Conservation (phyloP, 1,140 invertebrate species). For the Micrasema minimum region DNA sequence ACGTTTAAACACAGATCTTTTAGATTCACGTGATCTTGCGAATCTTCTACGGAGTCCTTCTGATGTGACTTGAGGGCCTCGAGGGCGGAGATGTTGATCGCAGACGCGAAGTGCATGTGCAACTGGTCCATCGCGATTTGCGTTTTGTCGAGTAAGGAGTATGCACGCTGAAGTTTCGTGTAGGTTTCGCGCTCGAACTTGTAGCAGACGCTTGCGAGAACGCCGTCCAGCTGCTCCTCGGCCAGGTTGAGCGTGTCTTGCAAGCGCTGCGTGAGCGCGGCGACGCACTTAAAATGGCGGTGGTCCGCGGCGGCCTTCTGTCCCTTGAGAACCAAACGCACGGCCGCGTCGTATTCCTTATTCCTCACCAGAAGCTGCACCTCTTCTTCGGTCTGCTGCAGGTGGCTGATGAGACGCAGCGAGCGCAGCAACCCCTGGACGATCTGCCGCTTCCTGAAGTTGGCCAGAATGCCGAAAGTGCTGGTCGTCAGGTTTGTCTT, state of each 20-base stretch:
- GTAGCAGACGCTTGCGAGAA: conserved; percentile 79
- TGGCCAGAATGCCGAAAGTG: conserved; percentile 87
- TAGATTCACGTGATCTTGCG: conserved; percentile 75
- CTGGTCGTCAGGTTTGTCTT: conserved; percentile 85
- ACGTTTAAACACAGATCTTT: conserved; percentile 80
- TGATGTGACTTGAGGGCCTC: conserved; percentile 78
- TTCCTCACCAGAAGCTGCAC: conserved; percentile 83
- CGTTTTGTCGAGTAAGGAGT: conserved; percentile 85
- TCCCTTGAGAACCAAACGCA: conserved; percentile 87
- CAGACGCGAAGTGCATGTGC: conserved; percentile 94
- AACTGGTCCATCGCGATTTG: conserved; percentile 94
- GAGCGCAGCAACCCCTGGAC: conserved; percentile 81
- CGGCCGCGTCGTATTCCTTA: conserved; percentile 90
- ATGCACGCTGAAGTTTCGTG: conserved; percentile 85
- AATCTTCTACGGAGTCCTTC: conserved; percentile 30
- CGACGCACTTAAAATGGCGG: conserved; percentile 87
- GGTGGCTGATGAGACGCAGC: conserved; percentile 82
- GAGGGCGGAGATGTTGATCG: conserved; percentile 90
- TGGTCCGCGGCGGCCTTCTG: conserved; percentile 84
- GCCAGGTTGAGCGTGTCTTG: conserved; percentile 92
- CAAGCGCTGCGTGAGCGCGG: conserved; percentile 85
- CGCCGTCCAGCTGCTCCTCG: conserved; percentile 91
- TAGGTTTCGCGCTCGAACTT: conserved; percentile 81
- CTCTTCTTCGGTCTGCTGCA: conserved; percentile 87
- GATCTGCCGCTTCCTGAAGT: conserved; percentile 86